A percentile compares a stretch with the other conserved stretches of the same genome.
Evolutionary conservation across 2,797 vertebrate genomes (phyloP).

Genomic region (Mus minutoides): DNA sequence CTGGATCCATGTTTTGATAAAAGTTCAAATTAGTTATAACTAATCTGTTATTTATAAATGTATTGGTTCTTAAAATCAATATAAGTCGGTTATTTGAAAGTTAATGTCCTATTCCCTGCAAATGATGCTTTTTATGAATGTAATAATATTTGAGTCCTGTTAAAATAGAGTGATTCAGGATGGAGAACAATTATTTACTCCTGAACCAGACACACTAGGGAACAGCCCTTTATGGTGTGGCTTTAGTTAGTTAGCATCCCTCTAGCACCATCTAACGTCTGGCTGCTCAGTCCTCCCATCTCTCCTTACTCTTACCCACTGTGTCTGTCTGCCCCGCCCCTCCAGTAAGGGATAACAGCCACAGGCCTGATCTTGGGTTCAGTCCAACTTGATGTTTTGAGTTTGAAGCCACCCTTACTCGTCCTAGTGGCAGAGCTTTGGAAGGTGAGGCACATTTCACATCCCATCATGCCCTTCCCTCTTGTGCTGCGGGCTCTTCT

Average conservation of each 20-base stretch:
- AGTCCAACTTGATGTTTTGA: not conserved
- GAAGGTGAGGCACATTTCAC: not conserved
- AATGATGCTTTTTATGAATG: not conserved
- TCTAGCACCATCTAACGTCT: not conserved
- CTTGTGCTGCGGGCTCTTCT: not conserved
- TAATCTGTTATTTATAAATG: not conserved
- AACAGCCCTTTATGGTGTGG: not conserved
- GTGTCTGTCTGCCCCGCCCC: not conserved
- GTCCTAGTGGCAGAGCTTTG: not conserved
- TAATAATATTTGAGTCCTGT: not conserved
- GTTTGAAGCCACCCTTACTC: not conserved
- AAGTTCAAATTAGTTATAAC: slow-evolving; percentile 1
- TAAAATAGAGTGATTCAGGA: not conserved
- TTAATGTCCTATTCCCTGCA: not conserved
- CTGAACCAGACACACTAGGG: not conserved
- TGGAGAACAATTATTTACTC: not conserved
- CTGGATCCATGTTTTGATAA: not conserved
- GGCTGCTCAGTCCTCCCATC: no score
- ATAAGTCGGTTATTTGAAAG: not conserved
- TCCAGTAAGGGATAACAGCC: not conserved
- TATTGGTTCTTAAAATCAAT: not conserved
- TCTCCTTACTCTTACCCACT: not conserved
- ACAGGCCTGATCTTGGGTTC: not conserved
- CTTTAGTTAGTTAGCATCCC: no score
- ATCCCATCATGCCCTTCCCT: not conserved